phyloP scores from a whole-genome alignment of 2,797 vertebrate genomes.

The Rhinoraja longicauda region DNA sequence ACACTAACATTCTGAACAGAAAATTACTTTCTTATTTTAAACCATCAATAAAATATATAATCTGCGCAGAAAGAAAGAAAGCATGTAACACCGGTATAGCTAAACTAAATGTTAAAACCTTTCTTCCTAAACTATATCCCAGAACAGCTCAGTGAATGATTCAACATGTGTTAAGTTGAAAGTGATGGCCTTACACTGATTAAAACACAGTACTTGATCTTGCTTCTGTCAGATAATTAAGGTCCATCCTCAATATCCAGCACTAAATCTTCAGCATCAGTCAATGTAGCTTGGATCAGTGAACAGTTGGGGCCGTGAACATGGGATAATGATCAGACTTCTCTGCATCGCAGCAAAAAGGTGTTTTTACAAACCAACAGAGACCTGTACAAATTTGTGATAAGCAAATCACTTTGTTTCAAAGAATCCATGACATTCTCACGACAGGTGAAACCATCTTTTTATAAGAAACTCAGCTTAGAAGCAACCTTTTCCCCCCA shows the following conservation, averaged over 20 bases:
- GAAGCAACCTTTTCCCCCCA: background rate
- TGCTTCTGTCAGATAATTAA: slow-evolving; percentile 5
- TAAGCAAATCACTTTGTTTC: background rate
- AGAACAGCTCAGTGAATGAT: background rate
- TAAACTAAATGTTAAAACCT: background rate
- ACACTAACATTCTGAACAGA: slow-evolving; percentile 6
- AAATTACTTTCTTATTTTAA: background rate
- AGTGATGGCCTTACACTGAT: background rate
- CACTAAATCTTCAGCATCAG: background rate
- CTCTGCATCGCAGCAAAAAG: background rate
- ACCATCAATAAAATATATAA: background rate
- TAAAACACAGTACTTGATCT: background rate
- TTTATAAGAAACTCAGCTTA: background rate
- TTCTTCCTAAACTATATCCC: background rate
- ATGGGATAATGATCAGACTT: slow-evolving; percentile 14
- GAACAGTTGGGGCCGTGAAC: background rate
- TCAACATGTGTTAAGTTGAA: background rate
- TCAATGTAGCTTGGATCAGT: background rate
- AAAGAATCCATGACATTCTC: background rate
- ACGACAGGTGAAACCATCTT: background rate
- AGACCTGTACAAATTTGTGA: background rate
- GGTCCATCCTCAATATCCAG: background rate
- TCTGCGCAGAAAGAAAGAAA: background rate
- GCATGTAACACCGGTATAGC: background rate
- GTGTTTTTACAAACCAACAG: background rate